A percentile compares a stretch with the other conserved stretches of the same genome.
phyloP scores from a whole-genome alignment of 2,113 vertebrate species.

The Megaceryle maxima region DNA sequence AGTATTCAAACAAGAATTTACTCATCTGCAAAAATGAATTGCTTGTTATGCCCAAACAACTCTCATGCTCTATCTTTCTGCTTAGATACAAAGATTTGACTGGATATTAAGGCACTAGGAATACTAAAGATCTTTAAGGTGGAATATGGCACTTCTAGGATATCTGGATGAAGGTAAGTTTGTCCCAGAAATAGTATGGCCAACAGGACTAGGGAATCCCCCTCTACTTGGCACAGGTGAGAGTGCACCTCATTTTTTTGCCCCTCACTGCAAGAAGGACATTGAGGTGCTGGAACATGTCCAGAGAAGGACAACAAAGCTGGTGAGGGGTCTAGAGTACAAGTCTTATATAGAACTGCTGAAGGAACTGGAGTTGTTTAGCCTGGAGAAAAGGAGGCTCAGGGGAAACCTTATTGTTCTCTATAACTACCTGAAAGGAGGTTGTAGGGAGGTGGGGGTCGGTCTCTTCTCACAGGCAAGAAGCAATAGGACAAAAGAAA shows the following conservation, averaged over 20 bases:
- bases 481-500: neutral
- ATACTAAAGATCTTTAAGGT: neutral
- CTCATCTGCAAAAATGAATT: neutral
- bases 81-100: neutral
- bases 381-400: neutral
- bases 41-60: neutral
- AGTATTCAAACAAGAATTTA: neutral
- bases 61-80: neutral
- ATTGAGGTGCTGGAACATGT: neutral
- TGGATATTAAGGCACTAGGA: neutral
- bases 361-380: neutral
- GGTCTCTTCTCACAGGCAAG: fast-evolving
- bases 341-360: neutral
- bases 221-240: fast-evolving
- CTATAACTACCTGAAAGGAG: neutral
- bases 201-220: neutral
- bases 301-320: neutral
- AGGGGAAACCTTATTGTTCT: neutral
- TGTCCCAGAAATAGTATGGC: neutral
- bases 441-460: fast-evolving
- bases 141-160: neutral
- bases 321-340: neutral
- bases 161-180: neutral
- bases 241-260: neutral
- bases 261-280: neutral